A percentile compares a stretch with the other conserved stretches of the same genome.
phyloP scores from a whole-genome alignment of 1,140 invertebrate species.

The Metopolophium dirhodum region DNA sequence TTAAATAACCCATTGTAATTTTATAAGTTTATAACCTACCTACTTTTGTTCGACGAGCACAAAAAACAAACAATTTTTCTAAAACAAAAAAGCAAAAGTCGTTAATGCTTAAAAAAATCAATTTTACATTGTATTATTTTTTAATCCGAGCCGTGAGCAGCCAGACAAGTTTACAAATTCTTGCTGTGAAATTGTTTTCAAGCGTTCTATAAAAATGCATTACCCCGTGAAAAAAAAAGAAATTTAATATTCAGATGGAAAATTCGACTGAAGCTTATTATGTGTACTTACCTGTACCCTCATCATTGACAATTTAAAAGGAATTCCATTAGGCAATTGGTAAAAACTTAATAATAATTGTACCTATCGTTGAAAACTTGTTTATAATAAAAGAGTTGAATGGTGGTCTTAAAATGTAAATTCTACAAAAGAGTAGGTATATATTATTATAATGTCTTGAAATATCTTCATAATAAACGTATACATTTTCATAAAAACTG shows the following conservation, averaged over 20 bases:
- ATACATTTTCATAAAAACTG: no score
- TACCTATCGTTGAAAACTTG: not conserved
- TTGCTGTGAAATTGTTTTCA: not conserved
- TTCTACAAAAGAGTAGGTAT: not conserved
- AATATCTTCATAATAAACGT: no score
- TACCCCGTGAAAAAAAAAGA: not conserved
- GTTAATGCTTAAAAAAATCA: not conserved
- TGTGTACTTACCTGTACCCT: not conserved
- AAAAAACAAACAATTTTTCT: not conserved
- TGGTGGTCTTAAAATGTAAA: not conserved
- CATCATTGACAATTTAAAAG: not conserved
- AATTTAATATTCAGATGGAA: not conserved
- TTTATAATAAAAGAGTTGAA: not conserved
- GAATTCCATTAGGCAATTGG: not conserved
- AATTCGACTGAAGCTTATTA: not conserved
- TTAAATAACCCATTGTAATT: not conserved
- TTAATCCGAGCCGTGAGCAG: not conserved
- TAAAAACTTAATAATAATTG: not conserved
- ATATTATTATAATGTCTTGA: no score
- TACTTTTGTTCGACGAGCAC: not conserved
- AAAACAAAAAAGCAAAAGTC: not conserved
- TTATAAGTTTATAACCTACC: not conserved
- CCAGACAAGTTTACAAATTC: not conserved
- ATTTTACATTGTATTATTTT: not conserved
- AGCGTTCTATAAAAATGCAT: not conserved